phyloP scores from a whole-genome alignment of 2,797 vertebrate species.

The Pempheris klunzingeri region DNA sequence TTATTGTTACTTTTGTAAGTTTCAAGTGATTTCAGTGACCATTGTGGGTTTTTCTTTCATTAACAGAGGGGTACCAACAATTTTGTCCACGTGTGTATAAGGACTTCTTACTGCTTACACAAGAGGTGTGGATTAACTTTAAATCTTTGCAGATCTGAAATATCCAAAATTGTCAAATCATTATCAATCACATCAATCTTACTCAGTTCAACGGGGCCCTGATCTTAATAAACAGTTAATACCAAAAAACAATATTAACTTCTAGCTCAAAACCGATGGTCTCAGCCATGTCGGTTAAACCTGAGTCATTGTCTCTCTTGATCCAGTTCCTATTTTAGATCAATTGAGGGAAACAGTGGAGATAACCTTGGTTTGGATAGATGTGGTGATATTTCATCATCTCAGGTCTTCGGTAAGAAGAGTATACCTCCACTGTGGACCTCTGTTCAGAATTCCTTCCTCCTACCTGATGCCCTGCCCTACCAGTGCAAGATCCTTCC shows the following conservation, averaged over 20 bases:
- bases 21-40: too few relatives aligned
- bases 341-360: background rate
- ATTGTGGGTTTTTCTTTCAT: too few relatives aligned
- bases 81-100: too few relatives aligned
- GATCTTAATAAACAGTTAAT: background rate
- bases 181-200: too few relatives aligned
- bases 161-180: too few relatives aligned
- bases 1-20: too few relatives aligned
- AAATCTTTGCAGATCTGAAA: too few relatives aligned
- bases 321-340: background rate
- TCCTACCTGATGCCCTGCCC: background rate
- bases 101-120: too few relatives aligned
- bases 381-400: background rate
- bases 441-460: background rate
- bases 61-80: too few relatives aligned
- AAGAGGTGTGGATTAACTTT: too few relatives aligned
- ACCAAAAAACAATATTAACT: background rate
- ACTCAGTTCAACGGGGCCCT: background rate
- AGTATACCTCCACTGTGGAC: background rate
- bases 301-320: background rate
- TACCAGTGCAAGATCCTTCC: background rate
- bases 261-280: background rate
- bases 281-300: background rate
- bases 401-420: background rate
- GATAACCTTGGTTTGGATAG: background rate